phyloP scores from a whole-genome alignment of 2,797 vertebrate species.

The Caiman crocodilus region DNA sequence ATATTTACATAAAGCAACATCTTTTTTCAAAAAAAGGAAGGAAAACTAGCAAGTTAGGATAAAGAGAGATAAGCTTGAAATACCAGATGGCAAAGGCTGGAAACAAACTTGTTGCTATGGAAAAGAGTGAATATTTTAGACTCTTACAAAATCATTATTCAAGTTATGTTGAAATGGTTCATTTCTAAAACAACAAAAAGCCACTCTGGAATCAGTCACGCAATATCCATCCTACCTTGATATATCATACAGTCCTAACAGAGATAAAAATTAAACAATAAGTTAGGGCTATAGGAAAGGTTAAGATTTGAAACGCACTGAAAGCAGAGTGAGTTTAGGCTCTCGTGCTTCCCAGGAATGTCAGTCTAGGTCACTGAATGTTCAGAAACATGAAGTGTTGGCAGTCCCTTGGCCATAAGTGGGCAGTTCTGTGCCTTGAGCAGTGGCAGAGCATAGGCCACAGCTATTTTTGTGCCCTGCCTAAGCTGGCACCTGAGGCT shows the following conservation, averaged over 20 bases:
- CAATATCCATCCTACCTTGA: neutral
- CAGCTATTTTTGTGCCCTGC: too few relatives aligned
- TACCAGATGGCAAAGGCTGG: constrained; percentile 76
- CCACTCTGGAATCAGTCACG: neutral
- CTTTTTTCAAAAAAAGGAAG: constrained; percentile 21
- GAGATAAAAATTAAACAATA: neutral
- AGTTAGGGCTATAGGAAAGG: neutral
- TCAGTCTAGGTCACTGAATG: neutral
- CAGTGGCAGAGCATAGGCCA: too few relatives aligned
- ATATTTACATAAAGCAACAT: neutral
- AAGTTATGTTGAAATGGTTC: neutral
- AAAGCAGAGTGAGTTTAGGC: neutral
- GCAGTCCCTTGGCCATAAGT: too few relatives aligned
- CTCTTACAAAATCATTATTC: neutral
- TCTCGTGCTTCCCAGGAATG: neutral
- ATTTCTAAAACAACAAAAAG: neutral
- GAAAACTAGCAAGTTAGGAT: neutral
- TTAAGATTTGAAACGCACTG: neutral
- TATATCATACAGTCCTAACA: neutral
- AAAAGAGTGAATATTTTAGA: constrained; percentile 51
- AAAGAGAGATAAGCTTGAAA: constrained; percentile 50
- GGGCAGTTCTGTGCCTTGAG: too few relatives aligned
- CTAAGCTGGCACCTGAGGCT: too few relatives aligned
- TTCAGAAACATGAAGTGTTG: neutral
- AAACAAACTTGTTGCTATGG: constrained; percentile 74